Base-by-base conservation (phyloP, 2,113 vertebrate species). In the Dasyprocta punctata region DNA sequence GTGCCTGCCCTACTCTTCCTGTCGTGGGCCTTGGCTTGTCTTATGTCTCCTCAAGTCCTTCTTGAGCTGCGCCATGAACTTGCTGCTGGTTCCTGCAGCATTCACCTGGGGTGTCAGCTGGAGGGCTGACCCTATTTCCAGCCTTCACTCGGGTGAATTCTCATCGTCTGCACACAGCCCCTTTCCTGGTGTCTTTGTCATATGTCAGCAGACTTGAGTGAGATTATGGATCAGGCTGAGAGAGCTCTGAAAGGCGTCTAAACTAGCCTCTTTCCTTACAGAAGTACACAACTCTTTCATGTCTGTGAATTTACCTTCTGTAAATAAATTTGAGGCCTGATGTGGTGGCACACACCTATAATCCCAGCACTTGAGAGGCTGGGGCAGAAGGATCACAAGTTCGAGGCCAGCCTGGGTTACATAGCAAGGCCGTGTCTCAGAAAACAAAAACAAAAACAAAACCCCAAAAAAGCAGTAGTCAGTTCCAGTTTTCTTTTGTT, bases 181-280 rank as follows among this genome's bases (percentile, higher is more conserved):
- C 41, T 80, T 22, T 91, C 44, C 69, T 13, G 92, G 33, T 84
- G 22, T 86, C 52, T 84, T 28, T 93, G 49, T 63, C 78, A 4
- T 2, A 2, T 85, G 78, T 78, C 73, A 89, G 41, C 30, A 89
- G 61, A 44, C n/a, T 67, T 86, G 61, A 1, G 2, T 85, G 75
- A 96, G 92, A 95, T 90, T 82, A 67, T 41, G 60, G 73, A 12
- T 89, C 41, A 47, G 49, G 49, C 24, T n/a, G n/a, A n/a, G n/a
- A 67, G 22, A 47, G 13, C 17, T 0, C 0, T 38, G 89, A 44
- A 86, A 78, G 61, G 33, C 36, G 26, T 73, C 77, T 61, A 7
- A 87, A 7, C 65, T 44, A 69, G 58, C 52, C 52, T 84, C 41
- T 16, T 38, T 61, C 17, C 22, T 4, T 19, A 4, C 28, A 7